phyloP scores from a whole-genome alignment of 2,113 vertebrate genomes.

The Phylloscopus trochilus region DNA sequence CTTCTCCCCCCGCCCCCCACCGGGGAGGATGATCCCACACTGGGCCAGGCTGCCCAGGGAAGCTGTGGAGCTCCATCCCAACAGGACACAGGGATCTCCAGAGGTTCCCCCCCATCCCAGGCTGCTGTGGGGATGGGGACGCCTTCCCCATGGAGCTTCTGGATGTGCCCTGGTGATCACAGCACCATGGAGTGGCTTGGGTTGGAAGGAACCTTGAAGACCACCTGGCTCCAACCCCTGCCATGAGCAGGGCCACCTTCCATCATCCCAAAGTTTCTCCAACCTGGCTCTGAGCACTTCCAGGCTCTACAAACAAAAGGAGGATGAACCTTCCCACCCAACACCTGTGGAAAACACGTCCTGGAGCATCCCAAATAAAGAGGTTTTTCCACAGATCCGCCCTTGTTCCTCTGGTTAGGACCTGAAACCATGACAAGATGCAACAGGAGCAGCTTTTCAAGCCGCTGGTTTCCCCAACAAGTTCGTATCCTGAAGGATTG shows the following conservation, averaged over 20 bases:
- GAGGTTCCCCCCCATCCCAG: background rate
- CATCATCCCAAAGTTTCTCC: background rate
- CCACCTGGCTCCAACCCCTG: background rate
- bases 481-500: background rate
- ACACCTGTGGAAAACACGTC: background rate
- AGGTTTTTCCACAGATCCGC: background rate
- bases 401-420: background rate
- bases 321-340: background rate
- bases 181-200: accelerated
- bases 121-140: background rate
- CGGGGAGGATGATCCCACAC: too few relatives aligned
- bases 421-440: background rate
- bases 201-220: background rate
- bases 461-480: background rate
- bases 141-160: accelerated
- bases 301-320: background rate
- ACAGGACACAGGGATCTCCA: background rate
- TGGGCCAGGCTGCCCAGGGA: background rate
- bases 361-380: background rate
- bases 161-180: background rate
- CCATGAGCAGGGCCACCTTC: background rate
- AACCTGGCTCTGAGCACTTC: background rate
- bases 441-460: background rate
- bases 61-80: background rate
- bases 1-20: background rate